phyloP scores from a whole-genome alignment of 2,888 invertebrate species.

The Leucania comma region DNA sequence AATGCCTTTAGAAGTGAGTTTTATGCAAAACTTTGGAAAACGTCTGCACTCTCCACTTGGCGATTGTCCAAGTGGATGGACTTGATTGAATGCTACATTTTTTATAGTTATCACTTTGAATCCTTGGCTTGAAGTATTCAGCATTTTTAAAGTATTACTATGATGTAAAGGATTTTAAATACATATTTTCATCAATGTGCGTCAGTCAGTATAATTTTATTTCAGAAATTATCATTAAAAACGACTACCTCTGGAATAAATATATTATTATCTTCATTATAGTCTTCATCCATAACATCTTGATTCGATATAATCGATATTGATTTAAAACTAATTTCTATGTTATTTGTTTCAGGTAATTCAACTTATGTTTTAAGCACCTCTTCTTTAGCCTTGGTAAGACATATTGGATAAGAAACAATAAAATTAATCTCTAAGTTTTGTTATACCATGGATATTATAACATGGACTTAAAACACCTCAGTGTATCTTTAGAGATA shows the following conservation, averaged over 20 bases:
- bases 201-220: background rate
- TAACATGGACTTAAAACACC: background rate
- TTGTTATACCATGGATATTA: background rate
- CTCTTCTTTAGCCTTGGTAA: conserved; percentile 21
- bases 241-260: background rate
- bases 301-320: background rate
- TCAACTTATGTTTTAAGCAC: conserved; percentile 3
- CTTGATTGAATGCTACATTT: conserved; percentile 62
- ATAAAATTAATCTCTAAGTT: background rate
- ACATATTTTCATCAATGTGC: background rate
- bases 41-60: conserved; percentile 81
- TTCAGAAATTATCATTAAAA: background rate
- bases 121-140: conserved; percentile 26
- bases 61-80: conserved; percentile 74
- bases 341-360: conserved; percentile 52
- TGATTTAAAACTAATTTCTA: conserved; percentile 9
- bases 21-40: conserved; percentile 79
- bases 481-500: background rate
- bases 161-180: background rate
- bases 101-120: conserved; percentile 43
- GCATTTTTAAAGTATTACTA: conserved; percentile 1
- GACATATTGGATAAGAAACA: background rate
- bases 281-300: background rate
- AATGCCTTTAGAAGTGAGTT: conserved; percentile 79
- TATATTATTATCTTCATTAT: background rate